Percentiles rank a stretch among this genome's conserved stretches.
phyloP scores from a whole-genome alignment of 2,888 invertebrate genomes.

The Ormyrus pomaceus region DNA sequence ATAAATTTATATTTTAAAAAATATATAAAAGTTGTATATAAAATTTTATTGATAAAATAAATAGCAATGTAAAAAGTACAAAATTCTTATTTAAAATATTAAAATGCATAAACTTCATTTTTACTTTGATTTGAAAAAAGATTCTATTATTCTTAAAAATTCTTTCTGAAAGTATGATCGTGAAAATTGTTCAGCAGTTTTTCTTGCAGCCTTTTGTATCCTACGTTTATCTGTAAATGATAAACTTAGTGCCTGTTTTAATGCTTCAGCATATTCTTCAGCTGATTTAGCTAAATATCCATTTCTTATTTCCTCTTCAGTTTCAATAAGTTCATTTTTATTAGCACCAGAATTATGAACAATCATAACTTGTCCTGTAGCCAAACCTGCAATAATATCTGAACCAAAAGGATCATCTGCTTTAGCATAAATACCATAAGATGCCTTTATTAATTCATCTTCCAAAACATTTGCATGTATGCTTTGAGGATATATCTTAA shows the following conservation, averaged over 20 bases:
- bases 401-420: constrained; percentile 99
- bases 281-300: constrained; percentile 90
- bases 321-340: constrained; percentile 80
- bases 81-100: too few relatives aligned
- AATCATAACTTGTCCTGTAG: constrained; percentile 93
- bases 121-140: constrained; percentile 77
- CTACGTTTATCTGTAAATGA: constrained; percentile 78
- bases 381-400: constrained; percentile 97
- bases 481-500: constrained; percentile 92
- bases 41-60: not conserved
- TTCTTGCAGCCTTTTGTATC: constrained; percentile 86
- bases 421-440: constrained; percentile 97
- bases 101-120: not conserved
- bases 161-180: constrained; percentile 87
- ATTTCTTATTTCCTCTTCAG: constrained; percentile 81
- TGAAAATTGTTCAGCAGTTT: constrained; percentile 92
- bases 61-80: not conserved
- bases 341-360: constrained; percentile 98
- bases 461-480: constrained; percentile 87
- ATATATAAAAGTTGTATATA: not conserved
- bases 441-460: constrained; percentile 82
- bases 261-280: constrained; percentile 85
- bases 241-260: constrained; percentile 83
- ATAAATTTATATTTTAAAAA: not conserved
- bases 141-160: constrained; percentile 84